Base-by-base conservation (phyloP, 2,888 invertebrate species). In the Sinhomidia bicolor region DNA sequence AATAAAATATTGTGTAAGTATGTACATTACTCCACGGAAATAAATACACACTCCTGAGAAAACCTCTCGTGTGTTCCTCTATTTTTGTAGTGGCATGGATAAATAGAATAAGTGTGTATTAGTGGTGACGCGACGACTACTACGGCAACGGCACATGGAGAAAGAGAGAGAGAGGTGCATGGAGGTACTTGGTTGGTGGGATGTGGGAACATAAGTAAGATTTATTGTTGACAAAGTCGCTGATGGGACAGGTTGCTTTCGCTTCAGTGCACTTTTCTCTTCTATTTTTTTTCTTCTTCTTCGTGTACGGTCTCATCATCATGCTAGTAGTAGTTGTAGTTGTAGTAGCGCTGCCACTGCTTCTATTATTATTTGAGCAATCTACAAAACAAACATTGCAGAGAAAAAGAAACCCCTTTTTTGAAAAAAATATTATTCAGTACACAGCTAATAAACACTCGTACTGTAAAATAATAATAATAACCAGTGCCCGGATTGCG, bases 171-270 rank as follows among this genome's bases (percentile, higher is more conserved):
- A 51, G 51, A 71, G 68, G 41, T 71, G 68, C 41, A 71, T 29
- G n/a, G n/a, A n/a, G n/a, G 65, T 65, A 65, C 20, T 44, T 20
- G 14, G 17, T 60, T 60, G 9, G n/a, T 17, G 14, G 82, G 36
- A 36, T 74, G 57, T 83, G 47, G 26, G 23, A 54, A 68, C 36
- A 85, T 85, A 86, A 79, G 85, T 54, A 86, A 86, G 85, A 86
- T 86, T 86, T 86, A 86, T 86, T 80, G 85, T 86, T 86, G 85
- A 86, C 85, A 86, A 79, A 80, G 85, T 86, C 85, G 85, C 71
- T 79, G 85, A 86, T 86, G 85, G 68, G 80, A 79, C 78, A 85
- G 85, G 78, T 79, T 79, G 47, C 79, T 47, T 71, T 17, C 68
- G 85, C 85, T 80, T 71, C 80, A 57, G 57, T 86, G 54, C 85